Conservation (phyloP, 2,113 vertebrate genomes). For the Solea senegalensis region DNA sequence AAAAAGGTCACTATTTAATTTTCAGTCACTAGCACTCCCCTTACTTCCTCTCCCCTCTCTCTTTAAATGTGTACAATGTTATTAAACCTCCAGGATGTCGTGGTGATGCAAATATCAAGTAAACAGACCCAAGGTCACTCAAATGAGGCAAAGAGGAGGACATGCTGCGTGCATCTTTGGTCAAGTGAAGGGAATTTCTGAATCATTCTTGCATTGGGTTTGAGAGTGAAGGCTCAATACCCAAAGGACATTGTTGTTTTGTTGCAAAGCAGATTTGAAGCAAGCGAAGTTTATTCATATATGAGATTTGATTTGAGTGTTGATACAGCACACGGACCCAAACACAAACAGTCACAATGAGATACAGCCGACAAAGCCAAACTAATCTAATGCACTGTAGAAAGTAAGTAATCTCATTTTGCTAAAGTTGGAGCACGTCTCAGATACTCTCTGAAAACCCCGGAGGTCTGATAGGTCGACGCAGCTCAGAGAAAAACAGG, state of each 20-base stretch:
- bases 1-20: conserved; percentile 59
- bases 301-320: conserved; percentile 4
- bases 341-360: not conserved
- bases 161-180: conserved; percentile 21
- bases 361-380: conserved; percentile 11
- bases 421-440: not conserved
- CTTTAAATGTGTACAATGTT: conserved; percentile 39
- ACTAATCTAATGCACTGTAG: conserved; percentile 1
- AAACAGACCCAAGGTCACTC: conserved; percentile 57
- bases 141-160: conserved; percentile 36
- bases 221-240: conserved; percentile 28
- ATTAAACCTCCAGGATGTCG: conserved; percentile 41
- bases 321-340: conserved; percentile 1
- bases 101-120: conserved; percentile 51
- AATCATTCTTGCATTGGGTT: conserved; percentile 47
- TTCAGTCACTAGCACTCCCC: conserved; percentile 37
- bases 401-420: conserved; percentile 26
- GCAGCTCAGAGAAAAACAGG: not conserved
- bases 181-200: conserved; percentile 35
- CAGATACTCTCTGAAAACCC: not conserved
- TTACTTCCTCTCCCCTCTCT: conserved; percentile 7
- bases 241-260: conserved; percentile 30
- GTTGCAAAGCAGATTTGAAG: conserved; percentile 33
- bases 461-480: no score
- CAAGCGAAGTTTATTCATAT: conserved; percentile 25